phyloP scores from a whole-genome alignment of 1,140 invertebrate genomes.

The Drosophila yakuba region DNA sequence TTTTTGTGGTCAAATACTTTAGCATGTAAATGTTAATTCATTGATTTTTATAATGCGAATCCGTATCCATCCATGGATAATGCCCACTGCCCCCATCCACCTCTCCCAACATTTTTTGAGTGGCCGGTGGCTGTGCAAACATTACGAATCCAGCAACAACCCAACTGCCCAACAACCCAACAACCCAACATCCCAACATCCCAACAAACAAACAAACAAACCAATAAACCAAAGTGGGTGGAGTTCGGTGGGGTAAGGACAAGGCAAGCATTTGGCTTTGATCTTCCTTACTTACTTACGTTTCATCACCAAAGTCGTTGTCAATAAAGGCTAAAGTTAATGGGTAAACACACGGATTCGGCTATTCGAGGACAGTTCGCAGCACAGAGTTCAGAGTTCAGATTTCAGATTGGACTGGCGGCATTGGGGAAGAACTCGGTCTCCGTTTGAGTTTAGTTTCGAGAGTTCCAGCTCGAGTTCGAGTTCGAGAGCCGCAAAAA shows the following conservation, averaged over 20 bases:
- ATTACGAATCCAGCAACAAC: conserved; percentile 54
- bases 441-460: conserved; percentile 1
- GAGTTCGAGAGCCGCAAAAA: conserved; percentile 49
- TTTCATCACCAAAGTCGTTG: conserved; percentile 78
- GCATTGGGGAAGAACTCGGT: neutral
- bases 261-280: conserved; percentile 66
- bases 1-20: conserved; percentile 82
- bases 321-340: conserved; percentile 75
- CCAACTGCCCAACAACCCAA: conserved; percentile 35
- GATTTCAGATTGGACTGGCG: no score
- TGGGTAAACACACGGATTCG: conserved; percentile 62
- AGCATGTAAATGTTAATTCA: conserved; percentile 82
- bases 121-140: conserved; percentile 56
- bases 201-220: conserved; percentile 14
- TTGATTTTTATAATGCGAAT: conserved; percentile 79
- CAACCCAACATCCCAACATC: conserved; percentile 35
- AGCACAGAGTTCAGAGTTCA: neutral
- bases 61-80: conserved; percentile 48
- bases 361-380: neutral
- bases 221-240: conserved; percentile 5
- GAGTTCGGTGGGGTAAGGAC: conserved; percentile 3
- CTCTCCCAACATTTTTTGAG: neutral
- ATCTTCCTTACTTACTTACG: conserved; percentile 74
- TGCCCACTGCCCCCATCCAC: neutral
- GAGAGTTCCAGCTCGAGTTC: no score